Percentiles rank a stretch among this genome's conserved stretches.
Evolutionary conservation across 35 echinoderm and acorn worm species (phyloP).

Genomic region (Ptychodera flava): DNA sequence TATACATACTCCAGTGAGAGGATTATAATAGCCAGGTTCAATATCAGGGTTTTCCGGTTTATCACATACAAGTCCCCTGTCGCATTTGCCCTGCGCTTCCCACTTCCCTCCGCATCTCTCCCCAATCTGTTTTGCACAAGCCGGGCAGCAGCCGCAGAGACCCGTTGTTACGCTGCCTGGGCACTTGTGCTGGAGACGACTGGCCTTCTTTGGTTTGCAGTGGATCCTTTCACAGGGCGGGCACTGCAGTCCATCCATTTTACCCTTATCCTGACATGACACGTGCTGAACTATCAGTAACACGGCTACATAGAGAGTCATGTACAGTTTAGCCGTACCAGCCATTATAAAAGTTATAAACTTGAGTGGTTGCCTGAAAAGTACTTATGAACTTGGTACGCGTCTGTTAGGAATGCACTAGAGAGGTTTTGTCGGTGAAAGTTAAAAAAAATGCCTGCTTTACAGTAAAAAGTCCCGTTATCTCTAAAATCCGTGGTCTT

Average conservation of each 20-base stretch:
- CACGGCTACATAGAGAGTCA: not conserved
- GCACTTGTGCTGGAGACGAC: conserved; percentile 55
- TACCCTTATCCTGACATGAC: not conserved
- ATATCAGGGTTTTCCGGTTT: conserved; percentile 6
- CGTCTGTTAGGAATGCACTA: no score
- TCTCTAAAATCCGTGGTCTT: no score
- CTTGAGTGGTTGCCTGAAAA: no score
- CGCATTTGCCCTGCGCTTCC: conserved; percentile 81
- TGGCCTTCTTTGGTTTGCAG: conserved; percentile 67
- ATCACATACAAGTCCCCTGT: conserved; percentile 66
- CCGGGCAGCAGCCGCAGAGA: conserved; percentile 84
- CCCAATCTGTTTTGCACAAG: conserved; percentile 71
- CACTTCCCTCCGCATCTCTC: conserved; percentile 84
- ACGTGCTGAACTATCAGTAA: not conserved
- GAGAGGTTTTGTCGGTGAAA: no score
- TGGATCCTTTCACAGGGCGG: conserved; percentile 76
- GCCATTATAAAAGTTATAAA: not conserved
- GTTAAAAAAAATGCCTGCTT: no score
- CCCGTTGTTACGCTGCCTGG: conserved; percentile 71
- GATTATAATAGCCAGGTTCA: not conserved
- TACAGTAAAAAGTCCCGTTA: no score
- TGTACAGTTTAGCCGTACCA: not conserved
- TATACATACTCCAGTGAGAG: conserved; percentile 45
- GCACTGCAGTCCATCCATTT: conserved; percentile 20
- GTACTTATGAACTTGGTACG: no score